Evolutionary conservation across 1,140 invertebrate genomes (phyloP).

Genomic region (Drosophila bifasciata): DNA sequence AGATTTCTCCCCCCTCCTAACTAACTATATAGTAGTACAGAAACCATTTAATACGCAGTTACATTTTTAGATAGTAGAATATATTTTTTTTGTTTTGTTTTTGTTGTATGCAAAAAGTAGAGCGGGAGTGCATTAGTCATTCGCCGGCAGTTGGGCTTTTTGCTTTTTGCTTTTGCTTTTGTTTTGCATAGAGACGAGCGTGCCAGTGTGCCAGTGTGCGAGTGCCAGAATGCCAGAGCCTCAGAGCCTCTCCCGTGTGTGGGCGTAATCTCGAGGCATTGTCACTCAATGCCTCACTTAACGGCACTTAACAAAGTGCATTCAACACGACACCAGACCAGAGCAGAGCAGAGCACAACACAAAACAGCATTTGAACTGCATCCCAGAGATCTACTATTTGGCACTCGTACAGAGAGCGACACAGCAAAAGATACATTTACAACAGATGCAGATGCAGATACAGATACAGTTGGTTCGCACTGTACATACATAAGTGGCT

Average conservation of each 20-base stretch:
- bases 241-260: conserved; percentile 41
- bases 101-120: conserved; percentile 35
- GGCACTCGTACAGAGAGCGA: conserved; percentile 6
- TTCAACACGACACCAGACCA: neutral
- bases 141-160: conserved; percentile 17
- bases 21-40: too few relatives aligned
- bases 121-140: conserved; percentile 42
- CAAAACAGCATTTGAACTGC: conserved; percentile 62
- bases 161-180: too few relatives aligned
- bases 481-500: conserved; percentile 28
- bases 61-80: conserved; percentile 29
- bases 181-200: conserved; percentile 29
- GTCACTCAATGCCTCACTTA: conserved; percentile 73
- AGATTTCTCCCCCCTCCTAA: neutral
- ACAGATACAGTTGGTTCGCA: neutral
- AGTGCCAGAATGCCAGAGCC: conserved; percentile 5
- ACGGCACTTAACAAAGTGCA: conserved; percentile 64
- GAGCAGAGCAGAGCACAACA: conserved; percentile 27
- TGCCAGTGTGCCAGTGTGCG: too few relatives aligned
- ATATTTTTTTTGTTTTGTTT: too few relatives aligned
- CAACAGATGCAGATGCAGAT: conserved; percentile 20
- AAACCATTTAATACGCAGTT: conserved; percentile 40
- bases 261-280: conserved; percentile 62
- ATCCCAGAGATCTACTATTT: conserved; percentile 47
- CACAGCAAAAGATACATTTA: conserved; percentile 8